Evolutionary conservation across 2,113 vertebrate species (phyloP).

Genomic region (human (Homo sapiens)): DNA sequence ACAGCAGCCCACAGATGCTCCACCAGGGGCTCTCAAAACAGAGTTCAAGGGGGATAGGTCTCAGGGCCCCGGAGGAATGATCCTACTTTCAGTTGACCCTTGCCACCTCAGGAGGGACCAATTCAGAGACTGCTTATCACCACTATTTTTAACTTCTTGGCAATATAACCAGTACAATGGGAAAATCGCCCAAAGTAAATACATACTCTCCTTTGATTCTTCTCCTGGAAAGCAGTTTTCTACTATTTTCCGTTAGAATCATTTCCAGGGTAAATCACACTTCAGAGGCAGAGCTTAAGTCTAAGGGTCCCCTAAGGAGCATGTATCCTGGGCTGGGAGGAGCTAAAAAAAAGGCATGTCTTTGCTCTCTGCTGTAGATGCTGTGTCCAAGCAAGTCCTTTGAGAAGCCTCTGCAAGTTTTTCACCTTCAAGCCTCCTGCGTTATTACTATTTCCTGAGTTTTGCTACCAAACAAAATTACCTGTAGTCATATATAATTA

Average conservation of each 20-base stretch:
- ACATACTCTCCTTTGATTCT: constrained; percentile 62
- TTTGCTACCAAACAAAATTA: not conserved
- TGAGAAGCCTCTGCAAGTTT: not conserved
- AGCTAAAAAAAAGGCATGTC: not conserved
- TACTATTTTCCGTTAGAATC: constrained; percentile 69
- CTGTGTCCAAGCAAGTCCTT: not conserved
- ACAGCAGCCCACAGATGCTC: not conserved
- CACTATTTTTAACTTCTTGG: constrained; percentile 79
- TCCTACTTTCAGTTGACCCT: constrained; percentile 55
- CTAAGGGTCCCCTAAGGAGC: not conserved
- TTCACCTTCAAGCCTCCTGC: not conserved
- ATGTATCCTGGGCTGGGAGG: not conserved
- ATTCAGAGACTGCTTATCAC: constrained; percentile 59
- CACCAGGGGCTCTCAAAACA: not conserved
- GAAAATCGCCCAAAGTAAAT: constrained; percentile 74
- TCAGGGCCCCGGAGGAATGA: not conserved
- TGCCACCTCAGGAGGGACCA: constrained; percentile 59
- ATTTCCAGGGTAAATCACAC: constrained; percentile 64
- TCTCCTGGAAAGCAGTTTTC: constrained; percentile 69
- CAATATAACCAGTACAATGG: constrained; percentile 56
- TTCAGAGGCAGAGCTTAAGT: not conserved
- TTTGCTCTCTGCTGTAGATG: not conserved
- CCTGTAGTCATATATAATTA: not conserved
- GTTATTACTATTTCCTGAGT: not conserved
- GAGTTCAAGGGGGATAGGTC: not conserved